These are phyloP conservation scores for Xestia rhomboidea DNA, from an alignment of 2,888 invertebrate genomes.

Conservation along the genomic window DNA sequence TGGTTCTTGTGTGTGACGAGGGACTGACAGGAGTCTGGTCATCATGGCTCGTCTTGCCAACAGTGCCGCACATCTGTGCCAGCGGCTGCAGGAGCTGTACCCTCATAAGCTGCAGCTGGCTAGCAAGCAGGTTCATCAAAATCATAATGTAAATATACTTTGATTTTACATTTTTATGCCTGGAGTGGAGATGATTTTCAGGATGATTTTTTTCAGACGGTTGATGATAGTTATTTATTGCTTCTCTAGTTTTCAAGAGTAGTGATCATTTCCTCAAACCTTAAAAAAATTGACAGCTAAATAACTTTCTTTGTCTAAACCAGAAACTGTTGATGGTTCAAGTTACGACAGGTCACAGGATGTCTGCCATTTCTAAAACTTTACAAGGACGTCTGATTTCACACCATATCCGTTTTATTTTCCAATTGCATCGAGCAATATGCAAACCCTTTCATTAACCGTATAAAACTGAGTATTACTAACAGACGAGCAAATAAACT, in stretches of 20 bases:
- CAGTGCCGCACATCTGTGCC: slow-evolving; percentile 84
- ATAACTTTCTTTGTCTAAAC: neutral
- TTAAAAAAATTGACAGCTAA: neutral
- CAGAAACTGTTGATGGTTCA: neutral
- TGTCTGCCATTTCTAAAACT: slow-evolving; percentile 50
- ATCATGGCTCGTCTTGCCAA: slow-evolving; percentile 84
- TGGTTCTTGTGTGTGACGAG: slow-evolving; percentile 54
- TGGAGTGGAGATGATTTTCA: neutral
- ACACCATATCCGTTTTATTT: slow-evolving; percentile 50
- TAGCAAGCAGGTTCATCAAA: slow-evolving; percentile 77
- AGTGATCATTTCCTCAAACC: no score
- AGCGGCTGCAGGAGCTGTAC: slow-evolving; percentile 86
- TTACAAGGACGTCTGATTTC: slow-evolving; percentile 52
- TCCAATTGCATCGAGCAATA: slow-evolving; percentile 18
- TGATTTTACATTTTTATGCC: neutral
- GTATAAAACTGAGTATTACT: neutral
- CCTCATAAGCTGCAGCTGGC: slow-evolving; percentile 82
- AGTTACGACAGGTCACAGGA: slow-evolving; percentile 31
- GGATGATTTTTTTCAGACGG: neutral
- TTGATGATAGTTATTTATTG: no score
- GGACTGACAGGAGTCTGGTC: slow-evolving; percentile 29
- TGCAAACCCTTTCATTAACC: slow-evolving; percentile 1
- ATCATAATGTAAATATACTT: slow-evolving; percentile 55
- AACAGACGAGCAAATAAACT: neutral
- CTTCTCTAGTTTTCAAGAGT: neutral